A percentile compares a stretch with the other conserved stretches of the same genome.
Conservation (phyloP, 37 sponge, comb jelly and placozoan species). For the Hexactinellida sp. region DNA sequence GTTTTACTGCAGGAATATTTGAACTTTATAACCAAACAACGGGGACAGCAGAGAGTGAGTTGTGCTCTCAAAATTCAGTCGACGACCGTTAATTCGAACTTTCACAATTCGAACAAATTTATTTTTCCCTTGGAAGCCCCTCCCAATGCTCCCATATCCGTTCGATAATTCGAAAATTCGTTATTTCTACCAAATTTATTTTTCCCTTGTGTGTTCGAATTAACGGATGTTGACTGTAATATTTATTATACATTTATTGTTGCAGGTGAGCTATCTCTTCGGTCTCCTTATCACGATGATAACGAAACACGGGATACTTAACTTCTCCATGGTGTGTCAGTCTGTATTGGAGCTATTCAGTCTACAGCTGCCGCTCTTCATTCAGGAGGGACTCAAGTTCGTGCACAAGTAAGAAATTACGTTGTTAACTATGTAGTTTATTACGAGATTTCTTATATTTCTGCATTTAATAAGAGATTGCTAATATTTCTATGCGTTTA, state of each 20-base stretch:
- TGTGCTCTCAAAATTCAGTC: too few species aligned
- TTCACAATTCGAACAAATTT: too few species aligned
- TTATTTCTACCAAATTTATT: too few species aligned
- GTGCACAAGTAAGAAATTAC: conserved; percentile 1
- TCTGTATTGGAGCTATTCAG: neutral
- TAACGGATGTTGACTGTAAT: too few species aligned
- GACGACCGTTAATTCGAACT: too few species aligned
- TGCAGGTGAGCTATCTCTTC: conserved; percentile 3
- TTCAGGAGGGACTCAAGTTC: neutral
- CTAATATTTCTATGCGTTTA: too few species aligned
- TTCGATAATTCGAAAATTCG: too few species aligned
- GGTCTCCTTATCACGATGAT: neutral
- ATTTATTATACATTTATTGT: neutral
- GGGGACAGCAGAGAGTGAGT: conserved; percentile 1
- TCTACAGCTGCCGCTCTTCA: neutral
- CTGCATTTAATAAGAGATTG: neutral
- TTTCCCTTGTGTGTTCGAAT: too few species aligned
- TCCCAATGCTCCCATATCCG: too few species aligned
- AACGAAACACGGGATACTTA: neutral
- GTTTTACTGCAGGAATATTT: neutral
- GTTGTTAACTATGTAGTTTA: too few species aligned
- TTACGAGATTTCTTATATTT: neutral
- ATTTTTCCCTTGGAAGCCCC: too few species aligned
- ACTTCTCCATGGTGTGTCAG: neutral
- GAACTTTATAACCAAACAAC: neutral